Evolutionary conservation across 2,113 vertebrate genomes (phyloP).

Genomic region (Menidia beryllina): DNA sequence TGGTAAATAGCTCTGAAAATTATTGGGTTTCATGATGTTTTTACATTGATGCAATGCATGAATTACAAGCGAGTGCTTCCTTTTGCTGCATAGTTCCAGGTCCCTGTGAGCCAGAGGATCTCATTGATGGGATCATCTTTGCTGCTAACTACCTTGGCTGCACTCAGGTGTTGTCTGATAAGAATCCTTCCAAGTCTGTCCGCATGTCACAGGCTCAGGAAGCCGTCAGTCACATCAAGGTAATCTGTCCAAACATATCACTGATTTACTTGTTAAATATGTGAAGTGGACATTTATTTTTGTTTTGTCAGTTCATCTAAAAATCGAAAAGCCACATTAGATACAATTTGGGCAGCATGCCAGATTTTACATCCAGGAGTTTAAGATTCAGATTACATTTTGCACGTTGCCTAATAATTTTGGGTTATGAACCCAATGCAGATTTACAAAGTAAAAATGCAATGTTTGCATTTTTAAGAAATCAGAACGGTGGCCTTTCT

Average conservation of each 20-base stretch:
- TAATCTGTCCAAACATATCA: conserved; percentile 63
- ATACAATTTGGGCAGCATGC: not conserved
- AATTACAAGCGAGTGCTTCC: conserved; percentile 8
- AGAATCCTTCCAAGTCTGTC: conserved; percentile 96
- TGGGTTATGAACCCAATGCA: too few relatives aligned
- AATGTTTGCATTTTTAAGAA: conserved; percentile 12
- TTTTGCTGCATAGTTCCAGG: conserved; percentile 88
- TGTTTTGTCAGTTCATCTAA: not conserved
- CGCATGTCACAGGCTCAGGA: conserved; percentile 98
- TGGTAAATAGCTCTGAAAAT: conserved; percentile 84
- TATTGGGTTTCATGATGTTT: not conserved
- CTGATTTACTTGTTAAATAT: conserved; percentile 10
- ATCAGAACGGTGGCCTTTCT: not conserved
- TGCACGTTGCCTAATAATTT: too few relatives aligned
- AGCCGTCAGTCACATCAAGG: conserved; percentile 96
- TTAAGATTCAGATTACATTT: not conserved
- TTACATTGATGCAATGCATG: not conserved
- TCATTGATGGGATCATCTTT: conserved; percentile 98
- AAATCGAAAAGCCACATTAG: not conserved
- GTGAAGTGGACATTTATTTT: not conserved
- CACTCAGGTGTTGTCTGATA: conserved; percentile 94
- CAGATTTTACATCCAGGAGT: not conserved
- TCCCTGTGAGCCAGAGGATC: conserved; percentile 97
- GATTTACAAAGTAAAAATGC: not conserved
- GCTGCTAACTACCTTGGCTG: conserved; percentile 99